A percentile compares a stretch with the other conserved stretches of the same genome.
These are phyloP conservation scores for Melospiza georgiana DNA, from an alignment of 2,113 vertebrate genomes.

Conservation along the genomic window DNA sequence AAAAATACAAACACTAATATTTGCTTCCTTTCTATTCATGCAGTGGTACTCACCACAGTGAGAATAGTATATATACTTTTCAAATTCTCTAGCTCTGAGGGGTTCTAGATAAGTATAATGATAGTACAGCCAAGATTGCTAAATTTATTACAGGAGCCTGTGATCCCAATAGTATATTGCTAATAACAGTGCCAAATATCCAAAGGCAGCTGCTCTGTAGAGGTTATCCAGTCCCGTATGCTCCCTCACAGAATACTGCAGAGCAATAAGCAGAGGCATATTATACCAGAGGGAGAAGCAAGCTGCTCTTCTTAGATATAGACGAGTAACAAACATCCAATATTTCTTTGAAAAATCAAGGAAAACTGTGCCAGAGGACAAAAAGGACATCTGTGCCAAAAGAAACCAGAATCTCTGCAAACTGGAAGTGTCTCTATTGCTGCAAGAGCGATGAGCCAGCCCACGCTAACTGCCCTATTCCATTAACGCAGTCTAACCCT, in stretches of 20 bases:
- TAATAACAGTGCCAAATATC: constrained; percentile 65
- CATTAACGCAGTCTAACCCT: not conserved
- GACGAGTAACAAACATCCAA: constrained; percentile 20
- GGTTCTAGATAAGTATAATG: constrained; percentile 21
- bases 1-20: not conserved
- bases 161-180: constrained; percentile 66
- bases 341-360: constrained; percentile 62
- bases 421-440: not conserved
- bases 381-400: constrained; percentile 57
- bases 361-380: constrained; percentile 60
- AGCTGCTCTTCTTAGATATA: constrained; percentile 55
- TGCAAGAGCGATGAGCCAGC: constrained; percentile 1
- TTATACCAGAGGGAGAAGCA: constrained; percentile 54
- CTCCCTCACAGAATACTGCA: constrained; percentile 40
- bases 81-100: constrained; percentile 37
- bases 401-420: constrained; percentile 54
- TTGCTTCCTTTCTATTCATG: not conserved
- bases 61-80: not conserved
- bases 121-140: constrained; percentile 54
- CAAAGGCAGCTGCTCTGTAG: constrained; percentile 63
- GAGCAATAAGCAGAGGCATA: constrained; percentile 51
- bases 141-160: constrained; percentile 58
- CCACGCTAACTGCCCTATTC: not conserved
- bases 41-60: not conserved
- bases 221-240: constrained; percentile 38